phyloP scores from a whole-genome alignment of 2,797 vertebrate species.

The Chrosomus eos region DNA sequence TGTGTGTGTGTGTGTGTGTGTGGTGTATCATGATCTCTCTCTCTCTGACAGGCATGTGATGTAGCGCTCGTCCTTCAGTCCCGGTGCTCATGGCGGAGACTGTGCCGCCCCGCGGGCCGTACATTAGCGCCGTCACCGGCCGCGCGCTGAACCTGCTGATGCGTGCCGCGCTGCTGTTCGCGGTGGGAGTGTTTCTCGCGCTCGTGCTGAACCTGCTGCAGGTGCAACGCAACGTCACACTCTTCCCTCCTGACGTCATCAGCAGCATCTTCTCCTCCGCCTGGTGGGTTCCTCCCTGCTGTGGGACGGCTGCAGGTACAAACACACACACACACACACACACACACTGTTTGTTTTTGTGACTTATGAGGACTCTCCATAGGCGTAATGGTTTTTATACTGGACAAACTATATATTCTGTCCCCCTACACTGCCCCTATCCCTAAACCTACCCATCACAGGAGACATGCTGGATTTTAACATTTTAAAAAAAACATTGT shows the following conservation, averaged over 20 bases:
- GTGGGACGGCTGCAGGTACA: constrained; percentile 91
- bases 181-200: constrained; percentile 91
- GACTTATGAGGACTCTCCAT: no score
- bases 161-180: constrained; percentile 88
- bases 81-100: constrained; percentile 76
- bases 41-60: constrained; percentile 46
- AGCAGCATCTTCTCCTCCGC: constrained; percentile 95
- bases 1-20: no score
- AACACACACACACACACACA: neutral
- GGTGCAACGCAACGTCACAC: constrained; percentile 93
- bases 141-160: constrained; percentile 86
- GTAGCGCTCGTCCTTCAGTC: constrained; percentile 13
- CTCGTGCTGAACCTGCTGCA: constrained; percentile 94
- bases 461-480: no score
- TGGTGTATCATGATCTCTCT: neutral
- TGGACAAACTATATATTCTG: no score
- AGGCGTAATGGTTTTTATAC: no score
- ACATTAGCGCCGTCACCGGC: constrained; percentile 85
- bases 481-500: no score
- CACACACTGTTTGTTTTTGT: no score
- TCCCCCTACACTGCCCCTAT: no score
- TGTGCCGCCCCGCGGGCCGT: constrained; percentile 74
- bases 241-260: constrained; percentile 94
- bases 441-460: no score
- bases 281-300: constrained; percentile 96